Evolutionary conservation across 2,888 invertebrate species (phyloP).

Genomic region (Gastracanthus pulcherrimus): DNA sequence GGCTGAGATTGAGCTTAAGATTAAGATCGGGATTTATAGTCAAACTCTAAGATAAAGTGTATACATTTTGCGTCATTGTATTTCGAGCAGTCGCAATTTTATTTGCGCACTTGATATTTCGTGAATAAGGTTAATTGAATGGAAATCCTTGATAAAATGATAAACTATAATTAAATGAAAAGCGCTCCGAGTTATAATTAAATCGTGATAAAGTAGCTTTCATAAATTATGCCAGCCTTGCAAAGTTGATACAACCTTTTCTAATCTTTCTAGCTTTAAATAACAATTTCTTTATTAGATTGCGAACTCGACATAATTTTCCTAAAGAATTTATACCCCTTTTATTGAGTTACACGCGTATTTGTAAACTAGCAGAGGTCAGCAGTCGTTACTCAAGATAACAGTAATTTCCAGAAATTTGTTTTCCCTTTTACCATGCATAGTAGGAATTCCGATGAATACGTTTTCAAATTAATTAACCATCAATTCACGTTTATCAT

Average conservation of each 20-base stretch:
- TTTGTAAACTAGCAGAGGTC: no score
- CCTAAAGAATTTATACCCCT: no score
- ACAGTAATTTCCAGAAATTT: no score
- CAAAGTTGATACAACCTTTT: not conserved
- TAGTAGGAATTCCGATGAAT: no score
- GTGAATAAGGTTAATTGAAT: conserved; percentile 40
- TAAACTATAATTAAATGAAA: conserved; percentile 10
- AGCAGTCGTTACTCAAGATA: no score
- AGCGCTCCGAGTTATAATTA: conserved; percentile 3
- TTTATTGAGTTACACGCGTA: no score
- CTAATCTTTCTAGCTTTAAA: no score
- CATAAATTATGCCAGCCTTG: not conserved
- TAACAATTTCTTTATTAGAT: no score
- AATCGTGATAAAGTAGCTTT: conserved; percentile 4
- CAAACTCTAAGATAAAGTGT: conserved; percentile 5
- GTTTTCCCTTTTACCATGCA: no score
- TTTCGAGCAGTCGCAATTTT: not conserved
- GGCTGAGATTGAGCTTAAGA: conserved; percentile 37
- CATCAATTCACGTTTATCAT: no score
- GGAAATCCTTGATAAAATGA: conserved; percentile 13
- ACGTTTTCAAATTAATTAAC: no score
- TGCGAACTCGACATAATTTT: no score
- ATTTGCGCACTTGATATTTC: not conserved
- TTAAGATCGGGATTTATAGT: conserved; percentile 40
- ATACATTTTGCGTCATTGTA: not conserved